These are phyloP conservation scores for Petrolisthes manimaculis DNA, from an alignment of 2,888 invertebrate species.

Conservation along the genomic window DNA sequence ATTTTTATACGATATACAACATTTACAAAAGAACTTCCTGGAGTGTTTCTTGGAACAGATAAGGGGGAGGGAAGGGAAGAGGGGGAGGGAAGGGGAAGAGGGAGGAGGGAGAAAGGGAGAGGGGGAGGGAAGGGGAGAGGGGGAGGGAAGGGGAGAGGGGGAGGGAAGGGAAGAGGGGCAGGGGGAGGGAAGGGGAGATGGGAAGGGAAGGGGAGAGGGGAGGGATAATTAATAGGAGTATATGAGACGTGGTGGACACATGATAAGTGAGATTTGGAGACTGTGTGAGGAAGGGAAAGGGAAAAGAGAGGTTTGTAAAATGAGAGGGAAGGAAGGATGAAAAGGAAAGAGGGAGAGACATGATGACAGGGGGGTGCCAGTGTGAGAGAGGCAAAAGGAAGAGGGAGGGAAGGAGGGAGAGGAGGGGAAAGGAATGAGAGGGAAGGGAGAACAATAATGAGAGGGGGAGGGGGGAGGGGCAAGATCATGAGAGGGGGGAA, in stretches of 20 bases:
- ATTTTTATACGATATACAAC: no score
- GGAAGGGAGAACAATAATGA: not conserved
- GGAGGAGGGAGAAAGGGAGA: slow-evolving; percentile 11
- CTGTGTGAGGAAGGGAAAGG: not conserved
- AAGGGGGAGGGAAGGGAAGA: no score
- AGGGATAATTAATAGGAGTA: not conserved
- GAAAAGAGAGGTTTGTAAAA: not conserved
- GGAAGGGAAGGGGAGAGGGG: not conserved
- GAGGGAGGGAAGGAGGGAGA: no score
- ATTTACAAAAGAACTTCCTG: not conserved
- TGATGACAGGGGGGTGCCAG: no score
- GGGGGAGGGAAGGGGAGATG: not conserved
- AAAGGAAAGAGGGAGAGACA: not conserved
- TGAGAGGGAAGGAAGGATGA: slow-evolving; percentile 6
- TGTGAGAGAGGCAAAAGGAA: no score
- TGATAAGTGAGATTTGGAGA: no score
- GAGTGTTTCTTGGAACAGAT: not conserved
- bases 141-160: not conserved
- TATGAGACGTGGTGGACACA: not conserved
- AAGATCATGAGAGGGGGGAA: not conserved
- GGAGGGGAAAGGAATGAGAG: not conserved
- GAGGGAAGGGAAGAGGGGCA: not conserved
- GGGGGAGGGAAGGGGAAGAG: slow-evolving; percentile 11
- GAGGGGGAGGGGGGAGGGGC: not conserved
- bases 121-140: slow-evolving; percentile 7